phyloP scores from a whole-genome alignment of 1,140 invertebrate genomes.

The Drosophila aff. region DNA sequence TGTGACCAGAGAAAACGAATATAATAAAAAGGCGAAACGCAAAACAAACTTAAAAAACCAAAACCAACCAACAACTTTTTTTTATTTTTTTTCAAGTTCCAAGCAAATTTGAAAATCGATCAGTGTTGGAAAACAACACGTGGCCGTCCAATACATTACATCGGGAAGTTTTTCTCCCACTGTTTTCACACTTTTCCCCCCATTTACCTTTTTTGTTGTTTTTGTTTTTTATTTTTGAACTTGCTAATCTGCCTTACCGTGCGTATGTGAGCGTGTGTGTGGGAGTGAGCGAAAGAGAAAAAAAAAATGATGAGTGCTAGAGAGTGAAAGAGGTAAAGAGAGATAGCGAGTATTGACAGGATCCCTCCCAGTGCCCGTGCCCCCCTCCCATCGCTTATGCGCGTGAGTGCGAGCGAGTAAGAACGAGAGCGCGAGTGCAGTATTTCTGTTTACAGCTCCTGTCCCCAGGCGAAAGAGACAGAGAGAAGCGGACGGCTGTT shows the following conservation, averaged over 20 bases:
- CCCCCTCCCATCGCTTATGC: conserved; percentile 9
- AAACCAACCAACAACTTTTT: conserved; percentile 57
- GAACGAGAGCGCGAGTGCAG: conserved; percentile 50
- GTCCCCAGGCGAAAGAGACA: conserved; percentile 47
- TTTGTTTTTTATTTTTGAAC: conserved; percentile 43
- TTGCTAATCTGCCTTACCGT: conserved; percentile 42
- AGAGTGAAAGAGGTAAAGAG: conserved; percentile 5
- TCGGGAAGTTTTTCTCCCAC: conserved; percentile 47
- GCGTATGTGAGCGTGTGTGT: conserved; percentile 9
- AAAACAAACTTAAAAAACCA: conserved; percentile 68
- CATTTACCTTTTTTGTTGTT: conserved; percentile 37
- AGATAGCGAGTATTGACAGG: conserved; percentile 10
- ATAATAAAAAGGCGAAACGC: conserved; percentile 69
- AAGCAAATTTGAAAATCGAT: conserved; percentile 40
- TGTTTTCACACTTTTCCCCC: conserved; percentile 2
- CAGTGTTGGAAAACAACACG: conserved; percentile 36
- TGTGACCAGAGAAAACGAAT: conserved; percentile 50
- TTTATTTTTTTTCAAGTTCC: conserved; percentile 72
- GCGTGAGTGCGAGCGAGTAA: conserved; percentile 27
- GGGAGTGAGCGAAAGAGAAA: background rate
- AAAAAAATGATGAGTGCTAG: background rate
- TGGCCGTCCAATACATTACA: conserved; percentile 19
- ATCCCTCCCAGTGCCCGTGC: conserved; percentile 18
- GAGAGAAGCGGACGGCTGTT: conserved; percentile 42
- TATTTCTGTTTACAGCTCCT: conserved; percentile 54